These are phyloP conservation scores for Lates japonicus DNA, from an alignment of 2,797 vertebrate species.

Conservation along the genomic window DNA sequence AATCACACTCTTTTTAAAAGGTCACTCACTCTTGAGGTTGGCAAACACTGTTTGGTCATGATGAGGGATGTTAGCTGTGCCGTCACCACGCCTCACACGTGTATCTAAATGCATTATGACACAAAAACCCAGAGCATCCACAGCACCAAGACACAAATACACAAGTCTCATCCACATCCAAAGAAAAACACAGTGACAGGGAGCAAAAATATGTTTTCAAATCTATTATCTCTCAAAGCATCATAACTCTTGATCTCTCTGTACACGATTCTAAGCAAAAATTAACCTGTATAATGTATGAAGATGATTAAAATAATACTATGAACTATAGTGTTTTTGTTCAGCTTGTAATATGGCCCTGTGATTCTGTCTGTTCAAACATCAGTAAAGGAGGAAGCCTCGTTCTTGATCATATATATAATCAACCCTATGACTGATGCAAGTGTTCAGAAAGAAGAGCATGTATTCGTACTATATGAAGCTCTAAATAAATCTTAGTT, in stretches of 20 bases:
- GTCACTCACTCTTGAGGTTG: constrained; percentile 8
- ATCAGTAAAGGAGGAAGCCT: constrained; percentile 7
- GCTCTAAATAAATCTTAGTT: not conserved
- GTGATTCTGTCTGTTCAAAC: not conserved
- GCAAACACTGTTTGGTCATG: constrained; percentile 38
- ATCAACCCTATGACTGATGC: not conserved
- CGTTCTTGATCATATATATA: constrained; percentile 3
- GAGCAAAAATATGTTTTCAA: constrained; percentile 36
- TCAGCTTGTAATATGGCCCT: constrained; percentile 23
- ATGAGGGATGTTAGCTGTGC: constrained; percentile 5
- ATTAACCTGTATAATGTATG: not conserved
- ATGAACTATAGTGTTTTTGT: constrained; percentile 25
- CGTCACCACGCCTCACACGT: constrained; percentile 1
- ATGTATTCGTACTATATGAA: not conserved
- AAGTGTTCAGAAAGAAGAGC: not conserved
- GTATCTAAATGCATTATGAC: not conserved
- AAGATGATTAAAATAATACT: constrained; percentile 35
- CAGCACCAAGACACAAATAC: constrained; percentile 18
- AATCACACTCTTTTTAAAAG: not conserved
- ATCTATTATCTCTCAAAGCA: constrained; percentile 38
- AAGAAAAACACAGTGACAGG: constrained; percentile 20
- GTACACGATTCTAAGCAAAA: constrained; percentile 45
- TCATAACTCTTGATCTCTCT: constrained; percentile 51
- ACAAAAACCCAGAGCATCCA: not conserved
- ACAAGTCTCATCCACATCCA: constrained; percentile 12